Evolutionary conservation across 2,888 invertebrate species (phyloP).

Genomic region (Heteropelma amictum): DNA sequence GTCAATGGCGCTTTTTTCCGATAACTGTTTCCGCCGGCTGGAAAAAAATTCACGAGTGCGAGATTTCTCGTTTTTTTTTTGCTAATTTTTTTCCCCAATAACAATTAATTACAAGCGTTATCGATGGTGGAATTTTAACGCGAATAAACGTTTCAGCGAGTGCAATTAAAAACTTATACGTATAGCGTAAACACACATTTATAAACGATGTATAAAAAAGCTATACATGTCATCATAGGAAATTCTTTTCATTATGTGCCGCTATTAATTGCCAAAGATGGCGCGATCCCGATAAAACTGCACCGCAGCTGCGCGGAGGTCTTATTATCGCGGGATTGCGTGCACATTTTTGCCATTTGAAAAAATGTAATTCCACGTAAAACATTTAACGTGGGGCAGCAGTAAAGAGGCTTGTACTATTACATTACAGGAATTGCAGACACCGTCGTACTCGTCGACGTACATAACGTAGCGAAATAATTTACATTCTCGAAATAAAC

Average conservation of each 20-base stretch:
- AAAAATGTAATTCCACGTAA: too few relatives aligned
- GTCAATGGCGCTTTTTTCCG: too few relatives aligned
- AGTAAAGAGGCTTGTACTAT: too few relatives aligned
- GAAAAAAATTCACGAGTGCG: too few relatives aligned
- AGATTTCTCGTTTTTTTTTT: too few relatives aligned
- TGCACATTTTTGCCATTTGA: slow-evolving; percentile 38
- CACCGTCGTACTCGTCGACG: too few relatives aligned
- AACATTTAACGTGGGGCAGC: slow-evolving; percentile 4
- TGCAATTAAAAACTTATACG: neutral
- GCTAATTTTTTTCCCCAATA: too few relatives aligned
- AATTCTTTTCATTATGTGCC: slow-evolving; percentile 45
- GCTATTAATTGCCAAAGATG: slow-evolving; percentile 55
- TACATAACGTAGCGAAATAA: neutral
- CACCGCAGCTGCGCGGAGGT: slow-evolving; percentile 32
- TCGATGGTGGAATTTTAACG: neutral
- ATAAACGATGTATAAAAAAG: neutral
- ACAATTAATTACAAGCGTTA: too few relatives aligned
- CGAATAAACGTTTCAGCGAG: neutral
- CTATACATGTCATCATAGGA: slow-evolving; percentile 2
- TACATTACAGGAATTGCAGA: neutral
- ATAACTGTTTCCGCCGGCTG: too few relatives aligned
- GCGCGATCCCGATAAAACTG: slow-evolving; percentile 34
- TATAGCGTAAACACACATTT: neutral
- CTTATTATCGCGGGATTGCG: slow-evolving; percentile 42
- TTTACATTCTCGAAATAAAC: slow-evolving; percentile 18